Percentiles rank a stretch among this genome's conserved stretches.
Conservation (phyloP, 2,113 vertebrate genomes). For the Dissostichus mawsoni region DNA sequence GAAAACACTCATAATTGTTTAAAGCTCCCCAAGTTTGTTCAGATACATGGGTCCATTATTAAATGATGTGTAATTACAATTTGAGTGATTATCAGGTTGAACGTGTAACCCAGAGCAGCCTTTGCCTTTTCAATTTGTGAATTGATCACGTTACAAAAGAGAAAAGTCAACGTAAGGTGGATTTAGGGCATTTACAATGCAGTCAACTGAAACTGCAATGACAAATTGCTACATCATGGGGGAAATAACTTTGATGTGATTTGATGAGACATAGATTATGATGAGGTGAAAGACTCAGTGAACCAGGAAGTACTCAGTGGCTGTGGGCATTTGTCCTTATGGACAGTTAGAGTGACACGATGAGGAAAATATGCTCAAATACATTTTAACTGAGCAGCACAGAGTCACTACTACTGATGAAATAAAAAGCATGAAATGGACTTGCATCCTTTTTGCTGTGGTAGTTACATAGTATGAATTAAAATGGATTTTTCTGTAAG, state of each 20-base stretch:
- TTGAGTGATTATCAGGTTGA: neutral
- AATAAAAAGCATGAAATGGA: conserved; percentile 31
- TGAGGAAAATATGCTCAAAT: conserved; percentile 65
- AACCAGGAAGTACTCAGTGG: conserved; percentile 68
- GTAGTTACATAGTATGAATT: neutral
- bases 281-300: conserved; percentile 77
- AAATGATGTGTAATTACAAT: conserved; percentile 3
- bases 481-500: conserved; percentile 7
- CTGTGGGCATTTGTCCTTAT: conserved; percentile 76
- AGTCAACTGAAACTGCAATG: conserved; percentile 69
- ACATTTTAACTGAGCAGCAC: conserved; percentile 22
- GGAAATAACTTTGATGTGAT: conserved; percentile 76
- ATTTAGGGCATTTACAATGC: conserved; percentile 72
- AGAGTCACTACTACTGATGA: conserved; percentile 15
- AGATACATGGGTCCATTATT: conserved; percentile 11
- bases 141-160: conserved; percentile 50
- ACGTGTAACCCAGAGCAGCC: conserved; percentile 10
- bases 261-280: conserved; percentile 80
- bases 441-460: conserved; percentile 9
- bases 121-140: conserved; percentile 9
- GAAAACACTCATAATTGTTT: conserved; percentile 21
- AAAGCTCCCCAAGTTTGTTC: conserved; percentile 9
- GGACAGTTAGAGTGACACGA: conserved; percentile 61
- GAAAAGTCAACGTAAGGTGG: conserved; percentile 68
- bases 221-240: conserved; percentile 71